phyloP scores from a whole-genome alignment of 2,888 invertebrate species.

The Agrotis exclamationis region DNA sequence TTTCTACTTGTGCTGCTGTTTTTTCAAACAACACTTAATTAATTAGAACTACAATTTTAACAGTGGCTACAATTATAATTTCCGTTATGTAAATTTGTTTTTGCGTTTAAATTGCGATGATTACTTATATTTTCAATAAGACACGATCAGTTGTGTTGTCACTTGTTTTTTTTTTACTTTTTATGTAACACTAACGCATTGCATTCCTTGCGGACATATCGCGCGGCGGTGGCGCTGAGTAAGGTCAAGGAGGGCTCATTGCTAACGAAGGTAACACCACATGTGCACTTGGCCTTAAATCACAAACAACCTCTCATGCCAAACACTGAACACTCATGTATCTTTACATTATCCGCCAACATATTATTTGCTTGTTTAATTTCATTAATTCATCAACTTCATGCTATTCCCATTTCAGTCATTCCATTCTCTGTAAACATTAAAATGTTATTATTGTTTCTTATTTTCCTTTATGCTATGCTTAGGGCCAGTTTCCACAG shows the following conservation, averaged over 20 bases:
- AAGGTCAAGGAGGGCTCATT: constrained; percentile 89
- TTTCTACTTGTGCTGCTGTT: not conserved
- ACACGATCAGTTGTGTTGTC: constrained; percentile 23
- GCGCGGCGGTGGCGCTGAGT: constrained; percentile 76
- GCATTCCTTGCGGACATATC: constrained; percentile 80
- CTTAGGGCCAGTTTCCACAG: constrained; percentile 57
- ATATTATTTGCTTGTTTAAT: constrained; percentile 36
- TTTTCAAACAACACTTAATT: not conserved
- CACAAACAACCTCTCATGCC: constrained; percentile 29
- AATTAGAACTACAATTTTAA: not conserved
- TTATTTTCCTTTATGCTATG: constrained; percentile 36
- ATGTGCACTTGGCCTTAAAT: constrained; percentile 51
- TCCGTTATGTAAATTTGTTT: not conserved
- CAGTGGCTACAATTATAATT: constrained; percentile 13
- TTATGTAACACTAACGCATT: constrained; percentile 80
- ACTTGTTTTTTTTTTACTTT: constrained; percentile 58
- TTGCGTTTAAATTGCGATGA: constrained; percentile 5
- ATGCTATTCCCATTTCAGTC: not conserved
- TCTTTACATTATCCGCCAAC: constrained; percentile 25
- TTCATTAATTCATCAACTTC: constrained; percentile 26
- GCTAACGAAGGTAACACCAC: constrained; percentile 87
- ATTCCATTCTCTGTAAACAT: constrained; percentile 24
- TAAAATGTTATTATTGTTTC: constrained; percentile 9
- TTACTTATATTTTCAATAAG: not conserved
- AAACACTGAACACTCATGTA: constrained; percentile 22